Evolutionary conservation across 2,888 invertebrate species (phyloP).

Genomic region (Athalia cordata): DNA sequence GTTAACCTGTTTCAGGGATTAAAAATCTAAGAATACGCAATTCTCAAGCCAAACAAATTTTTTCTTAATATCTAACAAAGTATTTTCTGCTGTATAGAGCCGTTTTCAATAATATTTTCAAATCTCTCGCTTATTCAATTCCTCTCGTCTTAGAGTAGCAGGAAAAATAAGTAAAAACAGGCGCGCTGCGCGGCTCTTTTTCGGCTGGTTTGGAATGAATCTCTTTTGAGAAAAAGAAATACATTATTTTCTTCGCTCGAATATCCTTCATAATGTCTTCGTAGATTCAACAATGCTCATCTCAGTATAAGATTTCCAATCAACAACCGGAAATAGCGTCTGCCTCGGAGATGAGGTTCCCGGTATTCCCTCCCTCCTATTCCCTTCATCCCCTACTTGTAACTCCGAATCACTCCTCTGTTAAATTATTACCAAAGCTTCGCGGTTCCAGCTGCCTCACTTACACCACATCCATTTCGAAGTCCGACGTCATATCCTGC

Average conservation of each 20-base stretch:
- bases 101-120: no score
- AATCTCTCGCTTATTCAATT: no score
- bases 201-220: no score
- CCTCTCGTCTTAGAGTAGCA: no score
- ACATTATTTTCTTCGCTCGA: slow-evolving; percentile 8
- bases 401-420: slow-evolving; percentile 30
- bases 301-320: slow-evolving; percentile 60
- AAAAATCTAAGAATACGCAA: no score
- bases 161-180: no score
- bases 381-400: not conserved
- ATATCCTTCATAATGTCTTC: slow-evolving; percentile 13
- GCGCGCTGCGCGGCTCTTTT: no score
- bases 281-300: slow-evolving; percentile 45
- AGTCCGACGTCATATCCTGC: not conserved
- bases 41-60: no score
- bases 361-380: not conserved
- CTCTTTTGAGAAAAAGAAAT: not conserved
- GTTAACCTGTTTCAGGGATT: no score
- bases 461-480: not conserved
- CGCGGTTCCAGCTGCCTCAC: not conserved
- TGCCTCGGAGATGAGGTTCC: slow-evolving; percentile 64
- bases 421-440: slow-evolving; percentile 35
- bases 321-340: slow-evolving; percentile 64
- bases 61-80: no score
- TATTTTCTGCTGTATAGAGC: no score